Conservation (phyloP, 1,140 invertebrate species). For the Phymorhynchus buccinoides region DNA sequence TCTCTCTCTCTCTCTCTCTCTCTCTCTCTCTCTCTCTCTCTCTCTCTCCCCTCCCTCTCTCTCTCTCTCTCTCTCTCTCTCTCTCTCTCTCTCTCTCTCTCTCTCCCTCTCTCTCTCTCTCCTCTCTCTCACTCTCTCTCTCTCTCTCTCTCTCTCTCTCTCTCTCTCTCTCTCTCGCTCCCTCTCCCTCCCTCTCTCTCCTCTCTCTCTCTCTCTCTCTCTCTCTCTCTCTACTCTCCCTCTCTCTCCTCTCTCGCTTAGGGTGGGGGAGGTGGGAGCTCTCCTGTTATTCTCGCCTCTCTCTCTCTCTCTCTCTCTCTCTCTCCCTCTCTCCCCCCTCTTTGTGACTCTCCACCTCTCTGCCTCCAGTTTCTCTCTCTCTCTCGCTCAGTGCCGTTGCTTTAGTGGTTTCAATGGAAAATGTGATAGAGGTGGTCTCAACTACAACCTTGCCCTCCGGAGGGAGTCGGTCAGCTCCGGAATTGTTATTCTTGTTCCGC, state of each 20-base stretch:
- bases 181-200: neutral
- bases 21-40: neutral
- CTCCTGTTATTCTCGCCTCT: too few species aligned
- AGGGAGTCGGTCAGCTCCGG: too few species aligned
- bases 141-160: neutral
- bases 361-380: neutral
- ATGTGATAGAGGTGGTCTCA: too few species aligned
- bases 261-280: too few species aligned
- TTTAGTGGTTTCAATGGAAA: too few species aligned
- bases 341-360: neutral
- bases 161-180: slow-evolving; percentile 23
- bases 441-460: too few species aligned
- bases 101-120: neutral
- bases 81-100: slow-evolving; percentile 3
- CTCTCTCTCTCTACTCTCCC: neutral
- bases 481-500: too few species aligned
- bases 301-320: neutral
- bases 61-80: slow-evolving; percentile 24
- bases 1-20: neutral
- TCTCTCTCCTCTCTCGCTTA: neutral
- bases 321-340: neutral
- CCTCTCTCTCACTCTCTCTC: neutral
- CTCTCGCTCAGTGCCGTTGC: neutral
- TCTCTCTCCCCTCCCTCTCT: neutral
- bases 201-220: slow-evolving; percentile 9